Evolutionary conservation across 2,113 vertebrate genomes (phyloP).

Genomic region (Psettodes erumei): DNA sequence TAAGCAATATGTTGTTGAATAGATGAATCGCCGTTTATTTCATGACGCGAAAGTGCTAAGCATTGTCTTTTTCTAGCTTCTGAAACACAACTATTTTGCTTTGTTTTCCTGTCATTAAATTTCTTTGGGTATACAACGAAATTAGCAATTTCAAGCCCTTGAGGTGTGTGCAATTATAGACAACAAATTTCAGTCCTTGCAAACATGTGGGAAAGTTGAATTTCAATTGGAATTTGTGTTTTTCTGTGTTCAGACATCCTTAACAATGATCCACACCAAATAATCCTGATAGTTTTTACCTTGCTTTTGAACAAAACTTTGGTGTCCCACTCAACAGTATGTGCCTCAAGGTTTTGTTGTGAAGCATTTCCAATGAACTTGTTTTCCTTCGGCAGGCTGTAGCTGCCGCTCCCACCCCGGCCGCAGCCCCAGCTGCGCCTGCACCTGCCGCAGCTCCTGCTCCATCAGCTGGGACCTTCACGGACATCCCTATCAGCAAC

Average conservation of each 20-base stretch:
- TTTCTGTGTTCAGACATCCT: neutral
- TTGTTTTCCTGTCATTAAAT: neutral
- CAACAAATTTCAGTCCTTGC: neutral
- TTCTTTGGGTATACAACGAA: neutral
- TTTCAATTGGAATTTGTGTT: neutral
- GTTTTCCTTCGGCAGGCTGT: conserved; percentile 32
- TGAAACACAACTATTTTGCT: neutral
- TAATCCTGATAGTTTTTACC: neutral
- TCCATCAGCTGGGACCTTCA: conserved; percentile 89
- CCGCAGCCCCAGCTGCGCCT: conserved; percentile 61
- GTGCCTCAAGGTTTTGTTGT: neutral
- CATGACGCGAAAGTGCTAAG: neutral
- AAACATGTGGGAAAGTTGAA: neutral
- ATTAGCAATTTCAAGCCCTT: neutral
- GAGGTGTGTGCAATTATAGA: neutral
- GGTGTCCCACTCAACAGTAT: neutral
- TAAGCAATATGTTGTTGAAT: no score
- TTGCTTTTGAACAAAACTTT: neutral
- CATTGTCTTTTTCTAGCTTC: neutral
- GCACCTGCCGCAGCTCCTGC: conserved; percentile 65
- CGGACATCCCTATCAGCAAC: conserved; percentile 95
- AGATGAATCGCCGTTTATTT: no score
- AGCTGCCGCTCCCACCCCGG: conserved; percentile 59
- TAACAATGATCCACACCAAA: neutral
- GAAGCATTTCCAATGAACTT: neutral